These are phyloP conservation scores for Diploscapter pachys DNA, from an alignment of 1,140 invertebrate species.

Conservation along the genomic window DNA sequence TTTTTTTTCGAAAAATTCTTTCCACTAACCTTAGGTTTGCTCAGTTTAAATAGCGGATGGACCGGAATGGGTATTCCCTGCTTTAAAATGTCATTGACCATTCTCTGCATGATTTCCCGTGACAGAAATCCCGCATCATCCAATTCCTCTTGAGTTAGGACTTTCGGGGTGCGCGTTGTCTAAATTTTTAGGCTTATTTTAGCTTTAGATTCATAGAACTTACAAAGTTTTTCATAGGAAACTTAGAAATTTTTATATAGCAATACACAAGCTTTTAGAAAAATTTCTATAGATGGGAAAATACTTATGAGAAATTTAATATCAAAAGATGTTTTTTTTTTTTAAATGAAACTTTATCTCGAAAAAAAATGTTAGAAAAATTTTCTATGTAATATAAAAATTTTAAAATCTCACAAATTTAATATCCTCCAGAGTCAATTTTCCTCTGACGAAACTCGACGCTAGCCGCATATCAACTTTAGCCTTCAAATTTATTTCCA, in stretches of 20 bases:
- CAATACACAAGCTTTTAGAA: neutral
- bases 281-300: neutral
- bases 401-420: constrained; percentile 34
- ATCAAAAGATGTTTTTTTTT: too few species aligned
- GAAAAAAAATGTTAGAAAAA: too few species aligned
- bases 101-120: constrained; percentile 54
- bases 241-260: too few species aligned
- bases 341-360: too few species aligned
- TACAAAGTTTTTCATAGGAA: too few species aligned
- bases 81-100: constrained; percentile 56
- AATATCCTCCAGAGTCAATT: constrained; percentile 51
- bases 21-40: constrained; percentile 47
- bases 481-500: constrained; percentile 28
- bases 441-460: constrained; percentile 49
- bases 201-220: too few species aligned
- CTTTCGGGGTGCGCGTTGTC: constrained; percentile 48
- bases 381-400: too few species aligned
- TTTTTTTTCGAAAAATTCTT: neutral
- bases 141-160: constrained; percentile 54
- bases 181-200: constrained; percentile 25
- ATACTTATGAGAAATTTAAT: too few species aligned
- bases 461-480: constrained; percentile 53
- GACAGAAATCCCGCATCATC: constrained; percentile 55
- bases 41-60: constrained; percentile 55
- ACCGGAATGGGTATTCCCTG: constrained; percentile 58